Conservation (phyloP, 2,888 invertebrate genomes). For the Noctua janthe region DNA sequence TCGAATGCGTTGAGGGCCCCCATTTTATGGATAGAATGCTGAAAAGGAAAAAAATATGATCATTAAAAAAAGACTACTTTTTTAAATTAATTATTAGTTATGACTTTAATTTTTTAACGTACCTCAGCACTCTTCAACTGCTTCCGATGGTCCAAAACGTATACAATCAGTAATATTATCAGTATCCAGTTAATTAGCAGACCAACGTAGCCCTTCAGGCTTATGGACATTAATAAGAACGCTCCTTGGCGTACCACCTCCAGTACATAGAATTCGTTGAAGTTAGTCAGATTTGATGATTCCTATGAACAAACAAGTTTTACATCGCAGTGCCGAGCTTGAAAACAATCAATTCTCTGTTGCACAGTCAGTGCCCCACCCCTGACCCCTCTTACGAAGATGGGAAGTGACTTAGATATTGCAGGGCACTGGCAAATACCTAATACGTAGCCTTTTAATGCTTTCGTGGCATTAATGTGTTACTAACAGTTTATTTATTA, state of each 20-base stretch:
- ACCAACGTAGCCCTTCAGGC: slow-evolving; percentile 77
- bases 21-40: slow-evolving; percentile 82
- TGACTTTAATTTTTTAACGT: slow-evolving; percentile 22
- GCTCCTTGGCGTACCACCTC: slow-evolving; percentile 77
- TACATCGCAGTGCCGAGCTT: neutral
- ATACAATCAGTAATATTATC: slow-evolving; percentile 71
- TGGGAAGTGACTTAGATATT: neutral
- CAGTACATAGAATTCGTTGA: slow-evolving; percentile 48
- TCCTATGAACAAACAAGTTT: slow-evolving; percentile 23
- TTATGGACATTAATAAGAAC: slow-evolving; percentile 75
- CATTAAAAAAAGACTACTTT: too few relatives aligned
- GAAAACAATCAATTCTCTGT: neutral
- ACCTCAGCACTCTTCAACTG: slow-evolving; percentile 72
- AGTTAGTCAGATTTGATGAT: too few relatives aligned
- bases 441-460: neutral
- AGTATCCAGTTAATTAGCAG: slow-evolving; percentile 73
- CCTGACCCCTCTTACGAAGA: neutral
- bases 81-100: neutral
- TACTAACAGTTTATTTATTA: neutral
- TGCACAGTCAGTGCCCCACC: neutral
- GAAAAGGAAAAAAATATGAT: slow-evolving; percentile 46
- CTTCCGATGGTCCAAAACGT: slow-evolving; percentile 66
- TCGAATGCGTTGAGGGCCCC: slow-evolving; percentile 78
- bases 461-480: neutral
- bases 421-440: neutral